These are phyloP conservation scores for Styela plicata DNA, from an alignment of 23 tunicate genomes.

Conservation along the genomic window DNA sequence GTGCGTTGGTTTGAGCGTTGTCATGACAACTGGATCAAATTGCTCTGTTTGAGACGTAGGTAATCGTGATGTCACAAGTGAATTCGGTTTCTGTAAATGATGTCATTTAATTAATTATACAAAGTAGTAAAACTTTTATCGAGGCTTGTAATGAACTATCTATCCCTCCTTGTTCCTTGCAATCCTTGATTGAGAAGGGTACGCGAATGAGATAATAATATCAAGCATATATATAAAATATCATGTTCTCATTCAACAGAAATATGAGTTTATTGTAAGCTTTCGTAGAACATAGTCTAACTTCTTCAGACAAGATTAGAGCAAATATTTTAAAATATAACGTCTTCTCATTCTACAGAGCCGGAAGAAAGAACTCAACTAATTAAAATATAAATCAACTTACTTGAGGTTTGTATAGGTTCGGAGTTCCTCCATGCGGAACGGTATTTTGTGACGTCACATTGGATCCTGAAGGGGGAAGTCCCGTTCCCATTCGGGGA, in stretches of 20 bases:
- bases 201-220: too few species aligned
- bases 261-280: too few species aligned
- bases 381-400: not conserved
- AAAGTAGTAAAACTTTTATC: too few species aligned
- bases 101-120: not conserved
- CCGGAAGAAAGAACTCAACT: not conserved
- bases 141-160: too few species aligned
- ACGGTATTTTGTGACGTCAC: slow-evolving; percentile 24
- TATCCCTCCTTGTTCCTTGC: too few species aligned
- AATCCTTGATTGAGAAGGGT: too few species aligned
- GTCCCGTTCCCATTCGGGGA: slow-evolving; percentile 86
- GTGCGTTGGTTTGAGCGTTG: slow-evolving; percentile 70
- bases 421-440: slow-evolving; percentile 18
- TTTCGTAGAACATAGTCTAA: too few species aligned
- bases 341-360: too few species aligned
- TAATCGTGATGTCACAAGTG: slow-evolving; percentile 58
- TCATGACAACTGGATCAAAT: slow-evolving; percentile 76
- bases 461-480: slow-evolving; percentile 25
- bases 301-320: too few species aligned
- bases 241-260: too few species aligned
- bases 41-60: slow-evolving; percentile 39
- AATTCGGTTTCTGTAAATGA: slow-evolving; percentile 21
- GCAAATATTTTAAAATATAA: too few species aligned
- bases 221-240: too few species aligned
- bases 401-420: slow-evolving; percentile 61